These are phyloP conservation scores for Dicerorhinus sumatrensis DNA, from an alignment of 2,113 vertebrate genomes.

Conservation along the genomic window DNA sequence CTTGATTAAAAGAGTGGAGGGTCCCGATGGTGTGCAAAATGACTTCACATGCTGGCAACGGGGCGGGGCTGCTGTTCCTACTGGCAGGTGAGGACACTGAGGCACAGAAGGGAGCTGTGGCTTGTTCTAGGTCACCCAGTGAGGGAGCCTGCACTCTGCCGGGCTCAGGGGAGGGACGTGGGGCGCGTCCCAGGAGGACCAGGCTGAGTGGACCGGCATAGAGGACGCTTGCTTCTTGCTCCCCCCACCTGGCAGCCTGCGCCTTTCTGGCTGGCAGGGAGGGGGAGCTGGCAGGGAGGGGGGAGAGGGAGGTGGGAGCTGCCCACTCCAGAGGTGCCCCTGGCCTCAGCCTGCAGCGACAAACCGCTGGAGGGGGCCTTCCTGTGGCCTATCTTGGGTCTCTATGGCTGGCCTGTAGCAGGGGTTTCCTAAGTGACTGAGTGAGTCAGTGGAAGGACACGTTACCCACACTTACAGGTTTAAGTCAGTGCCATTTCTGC, in stretches of 20 bases:
- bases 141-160: not conserved
- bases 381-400: not conserved
- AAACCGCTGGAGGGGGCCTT: not conserved
- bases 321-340: not conserved
- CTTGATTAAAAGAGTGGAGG: not conserved
- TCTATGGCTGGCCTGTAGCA: fast-evolving
- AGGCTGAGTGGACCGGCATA: not conserved
- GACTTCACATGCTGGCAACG: fast-evolving
- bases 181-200: not conserved
- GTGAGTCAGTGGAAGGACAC: not conserved
- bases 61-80: not conserved
- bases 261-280: not conserved
- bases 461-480: not conserved
- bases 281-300: not conserved
- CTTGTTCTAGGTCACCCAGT: not conserved
- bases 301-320: no score
- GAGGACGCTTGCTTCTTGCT: not conserved
- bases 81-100: not conserved
- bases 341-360: not conserved
- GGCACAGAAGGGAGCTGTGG: not conserved
- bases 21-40: fast-evolving
- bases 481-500: not conserved
- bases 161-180: fast-evolving
- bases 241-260: not conserved
- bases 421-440: not conserved